These are phyloP conservation scores for Cyanoramphus novaezelandiae DNA, from an alignment of 2,113 vertebrate genomes.

Conservation along the genomic window DNA sequence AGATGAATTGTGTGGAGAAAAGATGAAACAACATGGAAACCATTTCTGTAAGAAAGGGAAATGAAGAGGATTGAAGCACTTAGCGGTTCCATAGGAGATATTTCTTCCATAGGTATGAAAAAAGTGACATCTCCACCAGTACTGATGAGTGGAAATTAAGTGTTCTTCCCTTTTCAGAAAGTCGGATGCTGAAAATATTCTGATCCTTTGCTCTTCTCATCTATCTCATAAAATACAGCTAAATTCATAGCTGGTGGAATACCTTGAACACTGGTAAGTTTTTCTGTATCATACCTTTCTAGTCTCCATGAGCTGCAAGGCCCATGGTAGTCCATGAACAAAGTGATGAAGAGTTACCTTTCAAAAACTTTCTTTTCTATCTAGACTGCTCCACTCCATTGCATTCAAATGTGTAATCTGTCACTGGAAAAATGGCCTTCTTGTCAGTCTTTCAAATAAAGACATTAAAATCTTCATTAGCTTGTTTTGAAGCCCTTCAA, in stretches of 20 bases:
- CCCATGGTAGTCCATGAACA: background rate
- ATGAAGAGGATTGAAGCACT: background rate
- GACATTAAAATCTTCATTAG: background rate
- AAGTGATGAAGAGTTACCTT: background rate
- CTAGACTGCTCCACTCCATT: background rate
- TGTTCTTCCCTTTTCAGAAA: background rate
- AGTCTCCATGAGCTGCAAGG: background rate
- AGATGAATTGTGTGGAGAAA: background rate
- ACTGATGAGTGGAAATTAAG: background rate
- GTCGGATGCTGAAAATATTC: fast-evolving
- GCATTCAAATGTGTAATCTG: background rate
- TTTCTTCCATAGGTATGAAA: background rate
- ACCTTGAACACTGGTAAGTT: background rate
- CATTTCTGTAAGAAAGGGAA: background rate
- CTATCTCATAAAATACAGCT: background rate
- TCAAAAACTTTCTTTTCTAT: background rate
- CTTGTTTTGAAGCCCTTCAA: background rate
- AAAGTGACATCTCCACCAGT: background rate
- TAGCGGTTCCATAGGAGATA: background rate
- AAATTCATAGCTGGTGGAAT: background rate
- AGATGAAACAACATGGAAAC: background rate
- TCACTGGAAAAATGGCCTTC: background rate
- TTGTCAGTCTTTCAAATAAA: background rate
- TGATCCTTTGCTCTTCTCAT: background rate
- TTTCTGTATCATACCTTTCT: background rate